Base-by-base conservation (phyloP, 2,113 vertebrate genomes). In the Burhinus bistriatus region DNA sequence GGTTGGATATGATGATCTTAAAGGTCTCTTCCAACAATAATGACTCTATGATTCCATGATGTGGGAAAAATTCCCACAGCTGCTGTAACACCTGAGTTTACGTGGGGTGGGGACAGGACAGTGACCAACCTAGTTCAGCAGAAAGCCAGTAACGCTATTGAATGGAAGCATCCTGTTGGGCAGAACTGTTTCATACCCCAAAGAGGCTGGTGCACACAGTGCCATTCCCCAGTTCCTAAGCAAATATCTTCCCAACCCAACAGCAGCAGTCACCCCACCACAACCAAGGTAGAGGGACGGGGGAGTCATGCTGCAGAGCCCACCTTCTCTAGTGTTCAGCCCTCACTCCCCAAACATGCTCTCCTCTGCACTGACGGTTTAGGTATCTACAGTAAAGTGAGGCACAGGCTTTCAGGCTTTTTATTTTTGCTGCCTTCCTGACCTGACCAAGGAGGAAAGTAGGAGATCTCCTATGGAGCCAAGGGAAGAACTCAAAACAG, bases 81-180 rank as follows among this genome's bases (percentile, higher is more conserved):
- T 78, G 42, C 61, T 15, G 1, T 45, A 73, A 75, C 36, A 29
- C 23, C 23, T 3, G 1, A 21, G 11, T 54, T 58, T 47, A 40
- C 2, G 3, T 18, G 30, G 21, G 34, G 10, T 11, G 34, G 34
- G 47, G 38, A 25, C 0, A 0, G 38, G 38, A 52, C 44, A 71
- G 36, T 6, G 45, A 65, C 15, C 30, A 87, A 20, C 5, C 15
- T 4, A 8, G n/a, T 22, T 34, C 26, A 83, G 65, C n/a, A 61
- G 36, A 66, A 38, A 54, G 42, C 47, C 5, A 1, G 36, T 44
- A 15, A 58, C 14, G 3, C 10, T 29, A 45, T 15, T 13, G 32
- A 62, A 40, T 21, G 32, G 47, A 44, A 49, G 21, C 13, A 38
- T 10, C 7, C 16, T 57, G 40, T 11, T 54, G 64, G 21, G 62